phyloP scores from a whole-genome alignment of 2,888 invertebrate genomes.

The Acleris holmiana region DNA sequence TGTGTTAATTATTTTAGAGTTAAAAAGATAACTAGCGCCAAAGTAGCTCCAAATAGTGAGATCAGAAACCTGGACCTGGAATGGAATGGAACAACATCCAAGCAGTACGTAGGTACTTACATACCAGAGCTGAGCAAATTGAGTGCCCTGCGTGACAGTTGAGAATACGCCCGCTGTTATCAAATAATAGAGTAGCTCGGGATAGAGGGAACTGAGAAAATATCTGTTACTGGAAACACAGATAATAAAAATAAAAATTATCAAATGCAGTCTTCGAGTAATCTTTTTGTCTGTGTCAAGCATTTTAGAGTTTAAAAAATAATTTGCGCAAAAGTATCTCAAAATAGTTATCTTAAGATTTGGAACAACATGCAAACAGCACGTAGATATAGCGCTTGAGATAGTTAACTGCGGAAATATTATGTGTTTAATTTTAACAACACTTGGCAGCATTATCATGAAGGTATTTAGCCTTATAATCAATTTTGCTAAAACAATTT shows the following conservation, averaged over 20 bases:
- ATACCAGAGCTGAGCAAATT: slow-evolving; percentile 49
- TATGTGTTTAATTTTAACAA: too few relatives aligned
- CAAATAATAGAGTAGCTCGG: slow-evolving; percentile 47
- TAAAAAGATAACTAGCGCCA: too few relatives aligned
- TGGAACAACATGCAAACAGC: slow-evolving; percentile 1
- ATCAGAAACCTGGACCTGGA: not conserved
- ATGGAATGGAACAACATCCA: slow-evolving; percentile 3
- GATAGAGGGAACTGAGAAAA: not conserved
- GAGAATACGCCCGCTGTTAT: slow-evolving; percentile 48
- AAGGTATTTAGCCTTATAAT: too few relatives aligned
- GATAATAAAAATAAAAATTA: too few relatives aligned
- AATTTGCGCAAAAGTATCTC: not conserved
- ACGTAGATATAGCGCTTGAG: too few relatives aligned
- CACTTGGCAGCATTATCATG: too few relatives aligned
- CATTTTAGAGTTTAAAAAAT: too few relatives aligned
- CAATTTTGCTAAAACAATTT: too few relatives aligned
- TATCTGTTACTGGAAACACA: not conserved
- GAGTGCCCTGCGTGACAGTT: slow-evolving; percentile 49
- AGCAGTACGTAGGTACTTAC: slow-evolving; percentile 7
- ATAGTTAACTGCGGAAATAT: too few relatives aligned
- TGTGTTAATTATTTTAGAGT: too few relatives aligned
- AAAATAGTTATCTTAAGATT: not conserved
- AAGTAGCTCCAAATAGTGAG: not conserved
- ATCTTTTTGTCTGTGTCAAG: too few relatives aligned
- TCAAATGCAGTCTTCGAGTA: too few relatives aligned